phyloP scores from a whole-genome alignment of 37 sponge, comb jelly and placozoan species.

The Halichondria panicea region DNA sequence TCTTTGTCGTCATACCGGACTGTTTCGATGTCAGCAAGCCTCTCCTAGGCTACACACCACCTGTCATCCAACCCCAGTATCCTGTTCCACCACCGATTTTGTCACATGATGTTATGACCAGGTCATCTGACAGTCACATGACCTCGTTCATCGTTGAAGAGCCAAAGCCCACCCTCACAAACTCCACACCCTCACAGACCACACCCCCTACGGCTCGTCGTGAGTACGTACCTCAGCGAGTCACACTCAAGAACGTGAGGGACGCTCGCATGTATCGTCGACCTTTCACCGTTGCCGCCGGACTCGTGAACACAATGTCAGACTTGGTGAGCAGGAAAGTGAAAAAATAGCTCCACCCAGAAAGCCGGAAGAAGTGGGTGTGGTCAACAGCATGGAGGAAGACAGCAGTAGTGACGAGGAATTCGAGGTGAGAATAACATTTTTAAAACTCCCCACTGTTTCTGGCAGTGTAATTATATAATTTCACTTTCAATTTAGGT shows the following conservation, averaged over 20 bases:
- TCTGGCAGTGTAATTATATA: neutral
- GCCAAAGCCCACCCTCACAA: no score
- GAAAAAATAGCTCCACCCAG: neutral
- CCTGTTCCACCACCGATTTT: neutral
- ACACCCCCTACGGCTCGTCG: neutral
- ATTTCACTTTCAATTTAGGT: no score
- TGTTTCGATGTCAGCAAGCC: slow-evolving; percentile 72
- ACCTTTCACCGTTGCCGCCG: slow-evolving; percentile 55
- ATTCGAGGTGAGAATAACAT: slow-evolving; percentile 22
- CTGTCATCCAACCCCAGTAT: neutral
- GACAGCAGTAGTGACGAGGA: slow-evolving; percentile 10
- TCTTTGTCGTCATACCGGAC: slow-evolving; percentile 68
- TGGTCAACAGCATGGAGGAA: neutral
- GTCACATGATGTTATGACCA: neutral
- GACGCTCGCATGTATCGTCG: slow-evolving; percentile 7
- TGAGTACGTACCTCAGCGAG: slow-evolving; percentile 12
- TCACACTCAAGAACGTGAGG: slow-evolving; percentile 26
- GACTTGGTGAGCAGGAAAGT: slow-evolving; percentile 35
- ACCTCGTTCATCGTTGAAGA: slow-evolving; percentile 13
- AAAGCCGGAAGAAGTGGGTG: neutral
- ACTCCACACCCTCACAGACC: no score
- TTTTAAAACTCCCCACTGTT: neutral
- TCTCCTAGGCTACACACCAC: slow-evolving; percentile 26
- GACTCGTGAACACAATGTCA: slow-evolving; percentile 51
- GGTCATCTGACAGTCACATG: slow-evolving; percentile 28